phyloP scores from a whole-genome alignment of 2,113 vertebrate genomes.

The Carassius carassius region DNA sequence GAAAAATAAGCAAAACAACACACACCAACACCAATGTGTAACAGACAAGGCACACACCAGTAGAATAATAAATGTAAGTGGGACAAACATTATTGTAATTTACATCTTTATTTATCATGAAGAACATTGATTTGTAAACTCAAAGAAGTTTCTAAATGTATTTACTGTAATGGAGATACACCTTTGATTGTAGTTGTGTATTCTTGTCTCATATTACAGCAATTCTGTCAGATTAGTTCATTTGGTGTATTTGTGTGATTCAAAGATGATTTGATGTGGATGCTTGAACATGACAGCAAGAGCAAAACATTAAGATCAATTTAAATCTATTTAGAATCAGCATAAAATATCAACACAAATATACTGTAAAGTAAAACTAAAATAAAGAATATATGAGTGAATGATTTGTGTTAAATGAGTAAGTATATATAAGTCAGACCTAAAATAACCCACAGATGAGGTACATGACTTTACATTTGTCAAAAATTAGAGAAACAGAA shows the following conservation, averaged over 20 bases:
- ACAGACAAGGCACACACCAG: background rate
- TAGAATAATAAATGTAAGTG: background rate
- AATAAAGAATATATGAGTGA: background rate
- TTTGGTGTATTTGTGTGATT: background rate
- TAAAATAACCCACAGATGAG: background rate
- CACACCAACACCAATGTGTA: background rate
- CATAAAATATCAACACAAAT: too few relatives aligned
- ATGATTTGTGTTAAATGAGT: too few relatives aligned
- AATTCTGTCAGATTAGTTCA: background rate
- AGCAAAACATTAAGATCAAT: background rate
- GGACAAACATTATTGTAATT: background rate
- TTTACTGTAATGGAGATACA: background rate
- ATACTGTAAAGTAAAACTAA: too few relatives aligned
- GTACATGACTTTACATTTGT: background rate
- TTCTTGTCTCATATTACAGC: background rate
- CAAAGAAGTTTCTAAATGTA: background rate
- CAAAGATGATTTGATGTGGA: background rate
- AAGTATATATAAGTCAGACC: background rate
- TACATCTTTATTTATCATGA: too few relatives aligned
- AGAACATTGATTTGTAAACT: background rate
- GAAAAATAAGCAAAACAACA: background rate
- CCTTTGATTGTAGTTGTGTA: background rate
- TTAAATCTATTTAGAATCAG: too few relatives aligned
- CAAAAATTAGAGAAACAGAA: background rate
- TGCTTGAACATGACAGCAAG: background rate